Conservation (phyloP, 2,888 invertebrate genomes). For the Atherix ibis region DNA sequence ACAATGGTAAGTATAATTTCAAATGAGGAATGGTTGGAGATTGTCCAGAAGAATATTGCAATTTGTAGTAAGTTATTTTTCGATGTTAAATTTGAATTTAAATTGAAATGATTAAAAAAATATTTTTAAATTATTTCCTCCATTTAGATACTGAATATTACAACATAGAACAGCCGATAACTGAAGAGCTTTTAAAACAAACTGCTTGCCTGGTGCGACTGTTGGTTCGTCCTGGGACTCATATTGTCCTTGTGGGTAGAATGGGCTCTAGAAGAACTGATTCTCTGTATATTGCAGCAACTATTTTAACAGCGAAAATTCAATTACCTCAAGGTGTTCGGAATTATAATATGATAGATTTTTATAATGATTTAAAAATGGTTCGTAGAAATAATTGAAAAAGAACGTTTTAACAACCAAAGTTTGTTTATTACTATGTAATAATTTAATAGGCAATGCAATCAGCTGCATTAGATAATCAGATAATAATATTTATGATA, state of each 20-base stretch:
- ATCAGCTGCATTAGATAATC: conserved; percentile 61
- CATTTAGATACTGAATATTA: conserved; percentile 48
- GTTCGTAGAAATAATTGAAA: conserved; percentile 30
- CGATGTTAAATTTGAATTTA: conserved; percentile 7
- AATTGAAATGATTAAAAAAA: too few relatives aligned
- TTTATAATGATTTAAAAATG: conserved; percentile 62
- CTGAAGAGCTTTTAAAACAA: conserved; percentile 48
- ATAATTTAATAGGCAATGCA: conserved; percentile 45
- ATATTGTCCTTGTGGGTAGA: conserved; percentile 42
- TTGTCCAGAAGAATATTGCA: conserved; percentile 44
- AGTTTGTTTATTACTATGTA: background rate
- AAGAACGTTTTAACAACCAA: too few relatives aligned
- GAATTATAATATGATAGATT: conserved; percentile 44
- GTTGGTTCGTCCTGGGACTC: conserved; percentile 38
- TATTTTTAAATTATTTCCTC: conserved; percentile 2
- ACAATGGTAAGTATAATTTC: conserved; percentile 29
- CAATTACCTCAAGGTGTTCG: conserved; percentile 37
- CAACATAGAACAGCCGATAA: conserved; percentile 44
- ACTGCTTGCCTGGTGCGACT: conserved; percentile 47
- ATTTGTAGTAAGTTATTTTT: conserved; percentile 43
- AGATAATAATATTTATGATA: conserved; percentile 58
- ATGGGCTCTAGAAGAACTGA: conserved; percentile 70
- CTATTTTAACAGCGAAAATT: conserved; percentile 50
- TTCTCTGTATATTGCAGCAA: conserved; percentile 56
- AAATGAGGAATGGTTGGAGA: conserved; percentile 44